A percentile compares a stretch with the other conserved stretches of the same genome.
phyloP scores from a whole-genome alignment of 2,797 vertebrate species.

The Spea hammondii region DNA sequence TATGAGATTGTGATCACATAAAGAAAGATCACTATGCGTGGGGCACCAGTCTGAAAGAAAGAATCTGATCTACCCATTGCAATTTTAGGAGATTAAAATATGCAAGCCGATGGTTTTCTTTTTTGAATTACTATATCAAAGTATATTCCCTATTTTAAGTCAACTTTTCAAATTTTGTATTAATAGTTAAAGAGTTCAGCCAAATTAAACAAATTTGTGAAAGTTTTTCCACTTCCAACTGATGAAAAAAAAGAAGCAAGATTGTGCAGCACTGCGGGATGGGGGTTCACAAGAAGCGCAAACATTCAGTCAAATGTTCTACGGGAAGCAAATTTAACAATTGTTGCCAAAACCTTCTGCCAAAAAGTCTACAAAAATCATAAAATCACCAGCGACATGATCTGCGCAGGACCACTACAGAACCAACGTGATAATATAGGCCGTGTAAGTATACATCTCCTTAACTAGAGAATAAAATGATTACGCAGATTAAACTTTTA shows the following conservation, averaged over 20 bases:
- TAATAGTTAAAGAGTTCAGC: no score
- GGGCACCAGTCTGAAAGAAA: no score
- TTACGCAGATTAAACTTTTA: no score
- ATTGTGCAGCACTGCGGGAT: background rate
- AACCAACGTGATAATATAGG: background rate
- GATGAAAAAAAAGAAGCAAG: constrained; percentile 10
- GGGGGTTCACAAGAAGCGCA: background rate
- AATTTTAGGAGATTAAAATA: no score
- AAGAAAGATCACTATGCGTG: no score
- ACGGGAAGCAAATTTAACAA: background rate
- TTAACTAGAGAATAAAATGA: no score
- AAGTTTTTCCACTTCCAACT: constrained; percentile 25
- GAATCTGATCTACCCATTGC: no score
- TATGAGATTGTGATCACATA: no score
- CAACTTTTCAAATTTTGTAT: no score
- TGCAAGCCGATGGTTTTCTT: no score
- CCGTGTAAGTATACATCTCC: background rate
- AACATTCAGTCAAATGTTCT: background rate
- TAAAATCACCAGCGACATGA: background rate
- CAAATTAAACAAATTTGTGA: background rate
- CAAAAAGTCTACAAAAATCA: background rate
- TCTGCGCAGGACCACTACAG: constrained; percentile 1
- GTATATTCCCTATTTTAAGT: no score
- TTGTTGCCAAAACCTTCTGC: background rate
- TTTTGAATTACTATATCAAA: no score